Base-by-base conservation (phyloP, 1,140 invertebrate genomes). In the Eciton burchellii region DNA sequence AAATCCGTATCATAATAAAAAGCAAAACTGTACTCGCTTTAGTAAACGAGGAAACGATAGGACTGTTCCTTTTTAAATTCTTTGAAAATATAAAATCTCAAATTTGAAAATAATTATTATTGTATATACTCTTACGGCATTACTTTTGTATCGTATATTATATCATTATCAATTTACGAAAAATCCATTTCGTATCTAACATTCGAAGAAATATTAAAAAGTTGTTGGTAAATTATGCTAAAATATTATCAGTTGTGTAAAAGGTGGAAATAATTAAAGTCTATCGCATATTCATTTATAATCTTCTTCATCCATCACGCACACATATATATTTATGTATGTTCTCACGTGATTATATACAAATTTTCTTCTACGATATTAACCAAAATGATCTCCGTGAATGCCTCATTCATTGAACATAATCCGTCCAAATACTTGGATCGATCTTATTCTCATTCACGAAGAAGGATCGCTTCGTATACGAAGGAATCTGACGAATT, bases 401-500 rank as follows among this genome's bases (percentile, higher is more conserved):
- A 26, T 6, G 54, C 26, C 8, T n/a, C 43, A 79, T 70, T 56
- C 49, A 70, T 79, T 68, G 63, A 70, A 79, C 70, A 79, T 79
- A 43, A 68, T 26, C 21, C 52, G 52, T 56, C n/a, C n/a, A 76
- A 76, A 60, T 76, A 52, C 29, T 6, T 26, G 29, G 35, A 79
- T 79, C 56, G 49, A 35, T 79, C 35, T 49, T 49, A 70, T 43
- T 49, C 24, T 35, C 45, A 79, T 54, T 79, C 45, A 49, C 26
- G 9, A 11, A 29, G 29, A 11, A 29, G 29, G 45, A 72, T 21
- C 63, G 43, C 68, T 73, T 35, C 19, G 56, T 86, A 71, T 74
- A 54, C 49, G 68, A 71, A 87, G 82, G 66, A 87, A 84, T 87
- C 52, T 52, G 29, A 43, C 83, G 82, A 87, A 87, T 86, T 63